Percentiles rank a stretch among this genome's conserved stretches.
Conservation (phyloP, 2,888 invertebrate genomes). For the Polyommatus icarus region DNA sequence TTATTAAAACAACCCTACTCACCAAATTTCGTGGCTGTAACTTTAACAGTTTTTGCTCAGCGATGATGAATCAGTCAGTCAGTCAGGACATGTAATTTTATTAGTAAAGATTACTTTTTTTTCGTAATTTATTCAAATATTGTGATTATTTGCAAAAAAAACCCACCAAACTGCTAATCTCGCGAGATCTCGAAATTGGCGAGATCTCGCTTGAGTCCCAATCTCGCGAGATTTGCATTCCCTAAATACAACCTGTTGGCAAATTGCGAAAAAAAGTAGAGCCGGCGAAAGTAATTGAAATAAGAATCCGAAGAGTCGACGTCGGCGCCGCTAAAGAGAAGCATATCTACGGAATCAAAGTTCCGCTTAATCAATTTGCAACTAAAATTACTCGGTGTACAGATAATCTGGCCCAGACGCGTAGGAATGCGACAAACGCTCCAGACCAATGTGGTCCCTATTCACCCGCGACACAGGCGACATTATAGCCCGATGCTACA, state of each 20-base stretch:
- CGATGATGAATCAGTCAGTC: too few species aligned
- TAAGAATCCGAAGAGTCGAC: slow-evolving; percentile 35
- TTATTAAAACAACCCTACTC: too few species aligned
- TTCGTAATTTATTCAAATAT: too few species aligned
- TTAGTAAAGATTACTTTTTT: too few species aligned
- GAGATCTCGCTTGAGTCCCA: too few species aligned
- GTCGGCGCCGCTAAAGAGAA: slow-evolving; percentile 40
- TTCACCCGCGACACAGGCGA: not conserved
- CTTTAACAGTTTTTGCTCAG: too few species aligned
- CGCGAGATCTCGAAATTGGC: too few species aligned
- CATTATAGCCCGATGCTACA: slow-evolving; percentile 34
- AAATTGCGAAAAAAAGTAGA: slow-evolving; percentile 33
- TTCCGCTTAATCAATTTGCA: slow-evolving; percentile 49
- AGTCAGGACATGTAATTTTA: too few species aligned
- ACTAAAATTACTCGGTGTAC: slow-evolving; percentile 44
- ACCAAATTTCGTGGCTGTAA: too few species aligned
- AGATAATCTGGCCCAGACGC: slow-evolving; percentile 46
- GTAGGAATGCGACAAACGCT: slow-evolving; percentile 42
- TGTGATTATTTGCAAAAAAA: too few species aligned
- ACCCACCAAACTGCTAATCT: too few species aligned
- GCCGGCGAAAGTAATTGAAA: slow-evolving; percentile 40
- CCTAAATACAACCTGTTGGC: not conserved
- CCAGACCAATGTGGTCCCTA: slow-evolving; percentile 37
- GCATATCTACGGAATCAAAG: slow-evolving; percentile 45
- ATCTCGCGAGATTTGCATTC: too few species aligned